Evolutionary conservation across 2,113 vertebrate species (phyloP).

Genomic region (Pterocles burchelli): DNA sequence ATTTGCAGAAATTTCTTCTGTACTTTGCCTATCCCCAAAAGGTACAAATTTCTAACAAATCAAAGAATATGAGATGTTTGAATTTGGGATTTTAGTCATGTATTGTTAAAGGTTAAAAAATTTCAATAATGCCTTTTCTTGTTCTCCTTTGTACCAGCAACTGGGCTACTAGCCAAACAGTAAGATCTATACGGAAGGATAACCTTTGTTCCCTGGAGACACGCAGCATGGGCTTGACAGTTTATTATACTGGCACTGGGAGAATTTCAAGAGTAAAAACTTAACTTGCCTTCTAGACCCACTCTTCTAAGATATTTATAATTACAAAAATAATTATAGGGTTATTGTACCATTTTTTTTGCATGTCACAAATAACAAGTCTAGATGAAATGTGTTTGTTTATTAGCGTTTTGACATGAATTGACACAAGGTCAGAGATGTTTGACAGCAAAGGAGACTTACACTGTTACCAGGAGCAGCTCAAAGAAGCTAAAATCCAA

Average conservation of each 20-base stretch:
- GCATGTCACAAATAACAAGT: background rate
- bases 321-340: background rate
- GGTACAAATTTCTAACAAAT: background rate
- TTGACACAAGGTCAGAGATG: slow-evolving; percentile 8
- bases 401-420: background rate
- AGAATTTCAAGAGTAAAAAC: background rate
- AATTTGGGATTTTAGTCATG: background rate
- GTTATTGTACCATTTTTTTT: background rate
- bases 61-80: background rate
- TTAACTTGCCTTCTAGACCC: background rate
- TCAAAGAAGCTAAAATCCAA: background rate
- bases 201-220: background rate
- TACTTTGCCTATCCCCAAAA: background rate
- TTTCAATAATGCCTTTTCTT: background rate
- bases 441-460: background rate
- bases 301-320: background rate
- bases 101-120: background rate
- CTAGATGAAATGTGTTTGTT: background rate
- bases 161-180: background rate
- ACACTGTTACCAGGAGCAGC: background rate
- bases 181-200: background rate
- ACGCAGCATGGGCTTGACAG: background rate
- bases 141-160: background rate
- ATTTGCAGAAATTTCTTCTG: background rate
- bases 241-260: background rate